These are phyloP conservation scores for Nothoprocta pentlandii DNA, from an alignment of 2,113 vertebrate genomes.

Conservation along the genomic window DNA sequence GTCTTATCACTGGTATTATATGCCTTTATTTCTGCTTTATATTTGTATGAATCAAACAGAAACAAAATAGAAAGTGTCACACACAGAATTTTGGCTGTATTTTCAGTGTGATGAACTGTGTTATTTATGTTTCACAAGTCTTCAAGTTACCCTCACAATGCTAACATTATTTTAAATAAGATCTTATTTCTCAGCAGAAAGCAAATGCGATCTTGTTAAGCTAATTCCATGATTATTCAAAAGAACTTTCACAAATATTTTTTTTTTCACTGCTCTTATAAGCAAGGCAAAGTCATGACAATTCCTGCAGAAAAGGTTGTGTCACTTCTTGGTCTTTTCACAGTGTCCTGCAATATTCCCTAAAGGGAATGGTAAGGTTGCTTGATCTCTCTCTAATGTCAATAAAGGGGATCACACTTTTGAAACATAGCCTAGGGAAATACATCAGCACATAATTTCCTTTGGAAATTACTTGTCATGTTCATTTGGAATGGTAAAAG, in stretches of 20 bases:
- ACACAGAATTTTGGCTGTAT: background rate
- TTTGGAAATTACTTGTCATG: conserved; percentile 67
- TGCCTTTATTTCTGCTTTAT: background rate
- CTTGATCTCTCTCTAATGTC: conserved; percentile 58
- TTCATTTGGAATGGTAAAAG: conserved; percentile 68
- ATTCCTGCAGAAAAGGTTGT: background rate
- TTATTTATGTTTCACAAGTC: background rate
- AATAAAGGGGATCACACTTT: conserved; percentile 56
- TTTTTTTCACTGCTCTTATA: background rate
- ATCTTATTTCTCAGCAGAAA: background rate
- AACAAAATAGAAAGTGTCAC: background rate
- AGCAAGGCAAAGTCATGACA: background rate
- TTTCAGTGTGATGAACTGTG: background rate
- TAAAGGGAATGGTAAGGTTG: conserved; percentile 30
- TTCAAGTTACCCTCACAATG: background rate
- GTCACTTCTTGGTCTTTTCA: background rate
- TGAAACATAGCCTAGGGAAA: conserved; percentile 63
- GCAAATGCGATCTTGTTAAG: background rate
- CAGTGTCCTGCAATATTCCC: background rate
- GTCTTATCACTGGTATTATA: background rate
- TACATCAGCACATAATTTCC: conserved; percentile 54
- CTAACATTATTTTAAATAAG: background rate
- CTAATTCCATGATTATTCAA: background rate
- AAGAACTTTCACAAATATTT: background rate
- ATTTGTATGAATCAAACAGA: background rate